These are phyloP conservation scores for Listrodromus nycthemerus DNA, from an alignment of 2,888 invertebrate genomes.

Conservation along the genomic window DNA sequence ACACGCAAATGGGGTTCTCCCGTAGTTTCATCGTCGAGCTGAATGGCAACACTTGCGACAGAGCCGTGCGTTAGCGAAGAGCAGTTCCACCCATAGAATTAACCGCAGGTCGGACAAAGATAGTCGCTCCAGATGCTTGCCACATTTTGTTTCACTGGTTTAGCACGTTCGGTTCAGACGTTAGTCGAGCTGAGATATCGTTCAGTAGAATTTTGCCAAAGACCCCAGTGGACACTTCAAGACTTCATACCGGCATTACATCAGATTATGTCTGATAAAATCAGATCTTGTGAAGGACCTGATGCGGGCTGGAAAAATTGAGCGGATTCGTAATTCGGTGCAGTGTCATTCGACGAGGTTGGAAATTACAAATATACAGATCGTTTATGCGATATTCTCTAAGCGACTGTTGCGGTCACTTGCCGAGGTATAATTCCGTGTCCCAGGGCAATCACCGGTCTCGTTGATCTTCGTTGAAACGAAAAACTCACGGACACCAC, in stretches of 20 bases:
- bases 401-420: not conserved
- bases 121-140: not conserved
- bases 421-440: constrained; percentile 44
- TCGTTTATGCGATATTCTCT: not conserved
- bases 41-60: no score
- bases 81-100: constrained; percentile 13
- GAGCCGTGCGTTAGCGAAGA: not conserved
- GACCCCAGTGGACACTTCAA: no score
- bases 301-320: not conserved
- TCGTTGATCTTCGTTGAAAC: constrained; percentile 57
- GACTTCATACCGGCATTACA: not conserved
- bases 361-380: not conserved
- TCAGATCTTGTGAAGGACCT: not conserved
- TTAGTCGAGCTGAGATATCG: no score
- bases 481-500: constrained; percentile 30
- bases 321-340: not conserved
- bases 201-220: no score
- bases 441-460: constrained; percentile 63
- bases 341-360: not conserved
- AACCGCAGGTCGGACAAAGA: not conserved
- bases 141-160: not conserved
- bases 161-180: not conserved
- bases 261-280: not conserved
- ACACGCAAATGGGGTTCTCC: not conserved
- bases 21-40: not conserved